Percentiles rank a stretch among this genome's conserved stretches.
phyloP scores from a whole-genome alignment of 2,797 vertebrate genomes.

The Chelmon rostratus region DNA sequence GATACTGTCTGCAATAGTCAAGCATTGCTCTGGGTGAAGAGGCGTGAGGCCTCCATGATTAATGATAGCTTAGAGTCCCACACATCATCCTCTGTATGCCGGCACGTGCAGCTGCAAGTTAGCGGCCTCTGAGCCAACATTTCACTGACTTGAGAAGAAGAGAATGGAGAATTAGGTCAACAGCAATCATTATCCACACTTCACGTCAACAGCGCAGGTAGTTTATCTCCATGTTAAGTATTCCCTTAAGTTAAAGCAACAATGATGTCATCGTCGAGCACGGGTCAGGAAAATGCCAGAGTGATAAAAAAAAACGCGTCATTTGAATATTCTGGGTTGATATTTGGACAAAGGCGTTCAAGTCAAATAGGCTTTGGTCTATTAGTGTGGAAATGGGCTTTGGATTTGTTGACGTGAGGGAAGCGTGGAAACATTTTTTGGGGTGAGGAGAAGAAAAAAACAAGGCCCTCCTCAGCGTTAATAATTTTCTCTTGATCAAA shows the following conservation, averaged over 20 bases:
- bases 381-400: constrained; percentile 10
- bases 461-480: background rate
- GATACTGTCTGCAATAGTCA: constrained; percentile 49
- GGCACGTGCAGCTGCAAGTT: constrained; percentile 68
- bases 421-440: constrained; percentile 1
- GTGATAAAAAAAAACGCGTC: constrained; percentile 75
- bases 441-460: background rate
- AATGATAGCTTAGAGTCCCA: constrained; percentile 71
- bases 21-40: constrained; percentile 61
- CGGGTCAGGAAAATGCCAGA: constrained; percentile 80
- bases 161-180: constrained; percentile 60
- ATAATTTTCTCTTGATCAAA: background rate
- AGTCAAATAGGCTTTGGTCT: constrained; percentile 33
- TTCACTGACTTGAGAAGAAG: constrained; percentile 55
- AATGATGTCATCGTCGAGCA: constrained; percentile 64
- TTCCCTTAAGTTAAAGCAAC: constrained; percentile 64
- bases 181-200: constrained; percentile 38
- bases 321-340: constrained; percentile 81
- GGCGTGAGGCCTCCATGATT: constrained; percentile 69
- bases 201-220: constrained; percentile 63
- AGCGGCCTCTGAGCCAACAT: constrained; percentile 48
- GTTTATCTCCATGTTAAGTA: constrained; percentile 68
- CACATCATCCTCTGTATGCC: constrained; percentile 66
- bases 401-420: constrained; percentile 7
- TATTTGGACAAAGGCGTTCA: constrained; percentile 71